These are phyloP conservation scores for Emydoidea blandingii DNA, from an alignment of 2,797 vertebrate genomes.

Conservation along the genomic window DNA sequence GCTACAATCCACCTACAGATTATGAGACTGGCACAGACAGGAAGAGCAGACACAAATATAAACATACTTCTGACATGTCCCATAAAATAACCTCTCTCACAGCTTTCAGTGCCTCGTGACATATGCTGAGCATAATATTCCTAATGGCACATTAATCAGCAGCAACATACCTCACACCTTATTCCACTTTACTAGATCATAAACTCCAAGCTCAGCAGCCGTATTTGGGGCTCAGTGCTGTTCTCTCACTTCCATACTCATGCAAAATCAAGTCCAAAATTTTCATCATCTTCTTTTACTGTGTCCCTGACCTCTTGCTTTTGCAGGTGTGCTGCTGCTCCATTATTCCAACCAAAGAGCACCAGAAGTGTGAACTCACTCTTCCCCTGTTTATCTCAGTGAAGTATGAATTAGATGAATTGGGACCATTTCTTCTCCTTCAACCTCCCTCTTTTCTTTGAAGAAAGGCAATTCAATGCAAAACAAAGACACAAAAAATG, in stretches of 20 bases:
- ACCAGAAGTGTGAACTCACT: background rate
- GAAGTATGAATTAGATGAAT: background rate
- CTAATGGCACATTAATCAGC: background rate
- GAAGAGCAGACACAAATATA: background rate
- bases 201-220: conserved; percentile 17
- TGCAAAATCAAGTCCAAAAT: background rate
- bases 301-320: background rate
- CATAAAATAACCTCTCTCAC: background rate
- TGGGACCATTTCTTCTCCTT: background rate
- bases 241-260: background rate
- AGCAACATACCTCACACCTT: background rate
- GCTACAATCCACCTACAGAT: background rate
- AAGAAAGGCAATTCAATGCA: background rate
- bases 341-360: background rate
- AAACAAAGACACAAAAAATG: background rate
- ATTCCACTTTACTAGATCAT: background rate
- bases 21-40: accelerated
- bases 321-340: background rate
- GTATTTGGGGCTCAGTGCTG: background rate
- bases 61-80: background rate
- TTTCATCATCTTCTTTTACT: background rate
- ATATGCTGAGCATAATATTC: background rate
- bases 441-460: background rate
- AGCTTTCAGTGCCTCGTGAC: background rate
- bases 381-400: background rate